Conservation (phyloP, 2,888 invertebrate species). For the Spodoptera picta region DNA sequence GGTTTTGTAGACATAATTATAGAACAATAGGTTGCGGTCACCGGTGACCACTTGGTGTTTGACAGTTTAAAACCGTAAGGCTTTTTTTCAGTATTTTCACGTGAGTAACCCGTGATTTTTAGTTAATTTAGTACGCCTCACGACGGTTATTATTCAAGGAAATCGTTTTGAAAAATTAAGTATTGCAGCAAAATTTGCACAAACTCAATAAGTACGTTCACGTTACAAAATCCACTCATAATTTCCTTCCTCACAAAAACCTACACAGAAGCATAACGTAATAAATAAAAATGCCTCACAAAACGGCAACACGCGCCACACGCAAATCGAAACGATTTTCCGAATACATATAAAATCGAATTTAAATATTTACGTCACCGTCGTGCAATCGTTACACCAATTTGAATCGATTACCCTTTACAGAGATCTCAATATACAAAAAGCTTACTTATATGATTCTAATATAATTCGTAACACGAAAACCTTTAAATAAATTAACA, state of each 20-base stretch:
- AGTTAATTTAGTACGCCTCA: too few species aligned
- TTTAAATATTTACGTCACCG: constrained; percentile 38
- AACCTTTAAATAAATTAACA: constrained; percentile 54
- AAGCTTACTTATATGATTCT: constrained; percentile 39
- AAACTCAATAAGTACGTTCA: too few species aligned
- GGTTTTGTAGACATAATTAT: too few species aligned
- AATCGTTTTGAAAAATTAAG: too few species aligned
- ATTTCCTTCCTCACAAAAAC: background rate
- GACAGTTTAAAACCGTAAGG: too few species aligned
- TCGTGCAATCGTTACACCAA: constrained; percentile 23
- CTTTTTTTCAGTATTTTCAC: too few species aligned
- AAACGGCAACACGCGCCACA: background rate
- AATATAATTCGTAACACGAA: constrained; percentile 46
- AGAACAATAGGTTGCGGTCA: too few species aligned
- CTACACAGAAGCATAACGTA: background rate
- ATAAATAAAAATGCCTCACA: constrained; percentile 3
- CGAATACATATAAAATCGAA: constrained; percentile 26
- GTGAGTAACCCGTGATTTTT: too few species aligned
- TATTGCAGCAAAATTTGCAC: too few species aligned
- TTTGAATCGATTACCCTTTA: constrained; percentile 40
- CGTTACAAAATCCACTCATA: too few species aligned
- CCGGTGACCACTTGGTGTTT: too few species aligned
- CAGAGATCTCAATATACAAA: constrained; percentile 43
- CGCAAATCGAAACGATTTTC: constrained; percentile 20
- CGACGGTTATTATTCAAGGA: too few species aligned